Evolutionary conservation across 92 coral and sea anemone species (phyloP).

Genomic region (Umimayanthus chanpuru): DNA sequence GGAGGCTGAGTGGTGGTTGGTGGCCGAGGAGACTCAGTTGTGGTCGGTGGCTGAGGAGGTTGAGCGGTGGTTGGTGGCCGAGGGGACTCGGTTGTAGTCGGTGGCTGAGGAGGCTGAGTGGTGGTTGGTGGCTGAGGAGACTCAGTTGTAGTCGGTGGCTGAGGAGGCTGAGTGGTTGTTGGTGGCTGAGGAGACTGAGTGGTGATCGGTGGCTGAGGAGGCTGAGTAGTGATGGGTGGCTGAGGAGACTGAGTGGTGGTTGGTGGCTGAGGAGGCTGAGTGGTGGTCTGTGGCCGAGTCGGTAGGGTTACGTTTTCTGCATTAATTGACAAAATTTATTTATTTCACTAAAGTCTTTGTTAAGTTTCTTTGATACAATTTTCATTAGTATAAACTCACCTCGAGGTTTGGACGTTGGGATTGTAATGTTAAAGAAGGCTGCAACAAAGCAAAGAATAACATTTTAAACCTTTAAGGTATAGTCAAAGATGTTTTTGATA

Average conservation of each 20-base stretch:
- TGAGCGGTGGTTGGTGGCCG: not conserved
- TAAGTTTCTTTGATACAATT: not conserved
- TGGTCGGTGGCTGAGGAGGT: conserved; percentile 14
- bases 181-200: conserved; percentile 11
- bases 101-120: not conserved
- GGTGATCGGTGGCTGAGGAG: conserved; percentile 13
- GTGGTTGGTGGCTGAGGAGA: not conserved
- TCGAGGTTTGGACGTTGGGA: conserved; percentile 27
- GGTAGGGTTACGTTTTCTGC: conserved; percentile 14
- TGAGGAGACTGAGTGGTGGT: not conserved
- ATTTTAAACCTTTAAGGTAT: not conserved
- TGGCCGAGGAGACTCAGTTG: not conserved
- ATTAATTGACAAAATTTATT: not conserved
- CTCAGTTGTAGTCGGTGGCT: not conserved
- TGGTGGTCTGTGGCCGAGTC: not conserved
- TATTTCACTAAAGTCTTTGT: not conserved
- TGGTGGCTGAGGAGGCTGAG: conserved; percentile 1
- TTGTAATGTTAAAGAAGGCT: conserved; percentile 20
- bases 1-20: conserved; percentile 9
- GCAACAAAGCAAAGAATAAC: not conserved
- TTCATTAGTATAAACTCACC: not conserved
- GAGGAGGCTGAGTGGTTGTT: not conserved
- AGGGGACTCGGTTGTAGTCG: conserved; percentile 15
- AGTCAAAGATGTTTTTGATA: not conserved
- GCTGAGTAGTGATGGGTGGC: not conserved